phyloP scores from a whole-genome alignment of 2,888 invertebrate genomes.

The Drosophila aldrichi region DNA sequence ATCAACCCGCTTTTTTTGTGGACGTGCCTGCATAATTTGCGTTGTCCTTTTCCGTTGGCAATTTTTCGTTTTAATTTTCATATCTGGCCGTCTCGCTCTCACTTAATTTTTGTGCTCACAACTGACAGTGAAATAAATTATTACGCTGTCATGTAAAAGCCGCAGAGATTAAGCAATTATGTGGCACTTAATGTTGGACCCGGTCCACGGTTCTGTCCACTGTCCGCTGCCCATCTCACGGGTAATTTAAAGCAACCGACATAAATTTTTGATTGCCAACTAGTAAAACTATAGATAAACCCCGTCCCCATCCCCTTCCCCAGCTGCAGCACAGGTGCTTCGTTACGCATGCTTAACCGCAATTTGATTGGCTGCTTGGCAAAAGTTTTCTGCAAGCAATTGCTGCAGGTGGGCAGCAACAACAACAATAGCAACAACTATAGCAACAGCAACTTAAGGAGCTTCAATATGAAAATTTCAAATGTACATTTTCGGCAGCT shows the following conservation, averaged over 20 bases:
- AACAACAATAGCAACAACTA: background rate
- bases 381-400: slow-evolving; percentile 44
- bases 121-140: slow-evolving; percentile 80
- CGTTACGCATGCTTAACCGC: slow-evolving; percentile 60
- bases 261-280: slow-evolving; percentile 70
- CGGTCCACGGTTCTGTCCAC: slow-evolving; percentile 22
- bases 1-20: slow-evolving; percentile 62
- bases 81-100: slow-evolving; percentile 25
- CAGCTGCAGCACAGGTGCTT: slow-evolving; percentile 25
- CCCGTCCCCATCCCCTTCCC: background rate
- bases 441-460: slow-evolving; percentile 26
- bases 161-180: slow-evolving; percentile 82
- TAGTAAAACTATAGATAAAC: slow-evolving; percentile 17
- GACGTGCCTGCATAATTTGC: slow-evolving; percentile 81
- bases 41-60: slow-evolving; percentile 65
- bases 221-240: background rate
- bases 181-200: slow-evolving; percentile 80
- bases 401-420: slow-evolving; percentile 14
- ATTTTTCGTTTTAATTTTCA: slow-evolving; percentile 77
- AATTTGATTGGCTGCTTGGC: slow-evolving; percentile 69
- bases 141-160: slow-evolving; percentile 81
- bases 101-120: slow-evolving; percentile 39
- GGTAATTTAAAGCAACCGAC: slow-evolving; percentile 46
- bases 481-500: slow-evolving; percentile 58
- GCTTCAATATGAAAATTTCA: slow-evolving; percentile 35